phyloP scores from a whole-genome alignment of 1,140 invertebrate species.

The Sitobion miscanthi region DNA sequence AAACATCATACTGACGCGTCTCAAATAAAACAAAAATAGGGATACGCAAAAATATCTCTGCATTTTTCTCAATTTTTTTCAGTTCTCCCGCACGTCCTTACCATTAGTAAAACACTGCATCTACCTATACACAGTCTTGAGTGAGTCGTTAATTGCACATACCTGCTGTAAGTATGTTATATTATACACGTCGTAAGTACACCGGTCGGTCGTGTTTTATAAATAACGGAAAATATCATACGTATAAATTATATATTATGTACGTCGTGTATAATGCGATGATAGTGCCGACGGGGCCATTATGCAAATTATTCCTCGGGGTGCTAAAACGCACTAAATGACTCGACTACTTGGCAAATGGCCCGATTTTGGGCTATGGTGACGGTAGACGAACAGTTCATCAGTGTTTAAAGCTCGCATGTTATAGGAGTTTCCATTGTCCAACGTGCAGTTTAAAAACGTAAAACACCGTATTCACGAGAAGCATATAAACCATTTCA shows the following conservation, averaged over 20 bases:
- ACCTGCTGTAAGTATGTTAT: neutral
- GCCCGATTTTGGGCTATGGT: neutral
- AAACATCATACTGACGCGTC: neutral
- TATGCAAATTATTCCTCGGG: constrained; percentile 11
- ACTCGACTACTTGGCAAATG: neutral
- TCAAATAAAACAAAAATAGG: neutral
- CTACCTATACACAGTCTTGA: neutral
- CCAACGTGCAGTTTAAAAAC: neutral
- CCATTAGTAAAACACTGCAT: too few relatives aligned
- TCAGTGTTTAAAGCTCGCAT: neutral
- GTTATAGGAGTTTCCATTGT: neutral
- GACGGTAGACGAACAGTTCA: neutral
- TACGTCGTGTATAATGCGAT: neutral
- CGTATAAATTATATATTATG: constrained; percentile 16
- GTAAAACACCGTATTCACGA: neutral
- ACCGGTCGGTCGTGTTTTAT: neutral
- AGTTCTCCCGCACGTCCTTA: neutral
- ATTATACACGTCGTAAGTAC: neutral
- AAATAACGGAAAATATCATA: neutral
- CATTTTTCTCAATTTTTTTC: neutral
- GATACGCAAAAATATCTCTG: neutral
- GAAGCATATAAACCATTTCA: neutral
- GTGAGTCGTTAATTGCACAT: neutral
- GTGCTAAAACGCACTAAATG: neutral
- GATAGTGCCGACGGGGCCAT: neutral